Evolutionary conservation across 2,797 vertebrate genomes (phyloP).

Genomic region (Jordanella pulchra): DNA sequence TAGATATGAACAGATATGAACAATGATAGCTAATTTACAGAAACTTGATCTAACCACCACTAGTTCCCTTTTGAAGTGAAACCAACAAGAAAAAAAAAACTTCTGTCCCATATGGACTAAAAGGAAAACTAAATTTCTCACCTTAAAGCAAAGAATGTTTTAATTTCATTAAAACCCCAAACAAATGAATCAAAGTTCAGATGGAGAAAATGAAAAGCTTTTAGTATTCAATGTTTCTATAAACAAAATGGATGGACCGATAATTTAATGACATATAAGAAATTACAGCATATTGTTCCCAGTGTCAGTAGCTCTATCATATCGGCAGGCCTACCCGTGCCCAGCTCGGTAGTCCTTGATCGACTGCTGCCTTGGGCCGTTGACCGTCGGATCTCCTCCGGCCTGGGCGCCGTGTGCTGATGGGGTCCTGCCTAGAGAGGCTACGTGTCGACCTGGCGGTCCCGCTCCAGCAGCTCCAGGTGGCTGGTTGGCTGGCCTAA

Average conservation of each 20-base stretch:
- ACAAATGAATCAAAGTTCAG: not conserved
- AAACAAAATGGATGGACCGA: not conserved
- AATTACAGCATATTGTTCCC: not conserved
- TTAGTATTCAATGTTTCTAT: not conserved
- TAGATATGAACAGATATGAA: too few species aligned
- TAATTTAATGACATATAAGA: not conserved
- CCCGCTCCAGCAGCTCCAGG: slow-evolving; percentile 55
- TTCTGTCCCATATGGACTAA: not conserved
- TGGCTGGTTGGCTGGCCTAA: slow-evolving; percentile 79
- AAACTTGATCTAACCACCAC: too few species aligned
- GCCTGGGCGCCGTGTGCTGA: slow-evolving; percentile 76
- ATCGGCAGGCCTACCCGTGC: slow-evolving; percentile 51
- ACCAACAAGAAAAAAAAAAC: too few species aligned
- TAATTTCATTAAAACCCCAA: not conserved
- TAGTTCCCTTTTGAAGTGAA: too few species aligned
- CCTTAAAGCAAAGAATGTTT: not conserved
- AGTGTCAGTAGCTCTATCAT: not conserved
- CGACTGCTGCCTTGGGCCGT: slow-evolving; percentile 86
- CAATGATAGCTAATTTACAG: too few species aligned
- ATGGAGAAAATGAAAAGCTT: not conserved
- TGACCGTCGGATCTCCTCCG: slow-evolving; percentile 81
- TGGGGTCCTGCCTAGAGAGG: slow-evolving; percentile 84
- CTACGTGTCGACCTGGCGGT: slow-evolving; percentile 69
- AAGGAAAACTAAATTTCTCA: not conserved
- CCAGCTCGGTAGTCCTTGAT: slow-evolving; percentile 86